Percentiles rank a stretch among this genome's conserved stretches.
phyloP scores from a whole-genome alignment of 2,888 invertebrate species.

The Ecliptopera silaceata region DNA sequence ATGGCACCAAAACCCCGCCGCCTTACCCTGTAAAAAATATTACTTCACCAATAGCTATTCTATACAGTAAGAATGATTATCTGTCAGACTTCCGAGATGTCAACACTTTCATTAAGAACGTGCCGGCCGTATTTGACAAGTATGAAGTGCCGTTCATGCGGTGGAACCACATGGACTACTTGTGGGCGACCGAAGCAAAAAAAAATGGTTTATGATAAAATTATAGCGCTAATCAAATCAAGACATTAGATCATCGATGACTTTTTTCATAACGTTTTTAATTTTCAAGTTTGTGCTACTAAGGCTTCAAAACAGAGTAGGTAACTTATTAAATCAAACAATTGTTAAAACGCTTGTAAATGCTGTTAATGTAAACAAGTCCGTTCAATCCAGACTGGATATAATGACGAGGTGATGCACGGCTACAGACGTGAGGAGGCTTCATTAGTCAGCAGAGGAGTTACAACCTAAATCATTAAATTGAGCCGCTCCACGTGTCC shows the following conservation, averaged over 20 bases:
- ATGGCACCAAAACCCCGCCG: slow-evolving; percentile 27
- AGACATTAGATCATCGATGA: no score
- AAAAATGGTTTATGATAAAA: slow-evolving; percentile 29
- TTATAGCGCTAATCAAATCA: slow-evolving; percentile 16
- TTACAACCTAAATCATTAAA: slow-evolving; percentile 30
- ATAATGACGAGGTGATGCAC: slow-evolving; percentile 8
- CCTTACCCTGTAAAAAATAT: slow-evolving; percentile 31
- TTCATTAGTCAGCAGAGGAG: slow-evolving; percentile 15
- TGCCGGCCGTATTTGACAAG: slow-evolving; percentile 38
- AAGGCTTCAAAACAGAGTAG: no score
- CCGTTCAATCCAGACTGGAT: background rate
- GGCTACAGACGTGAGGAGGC: slow-evolving; percentile 12
- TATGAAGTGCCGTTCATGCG: slow-evolving; percentile 33
- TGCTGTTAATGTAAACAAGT: background rate
- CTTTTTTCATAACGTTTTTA: no score
- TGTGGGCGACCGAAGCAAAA: slow-evolving; percentile 43
- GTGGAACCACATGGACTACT: slow-evolving; percentile 46
- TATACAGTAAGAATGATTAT: slow-evolving; percentile 44
- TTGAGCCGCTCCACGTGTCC: slow-evolving; percentile 27
- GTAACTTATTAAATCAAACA: no score
- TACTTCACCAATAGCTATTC: slow-evolving; percentile 37
- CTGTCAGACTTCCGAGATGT: slow-evolving; percentile 37
- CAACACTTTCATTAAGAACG: slow-evolving; percentile 26
- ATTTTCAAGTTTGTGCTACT: no score
- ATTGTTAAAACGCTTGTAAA: background rate